These are phyloP conservation scores for Montipora foliosa DNA, from an alignment of 64 coral and sea anemone genomes.

Conservation along the genomic window DNA sequence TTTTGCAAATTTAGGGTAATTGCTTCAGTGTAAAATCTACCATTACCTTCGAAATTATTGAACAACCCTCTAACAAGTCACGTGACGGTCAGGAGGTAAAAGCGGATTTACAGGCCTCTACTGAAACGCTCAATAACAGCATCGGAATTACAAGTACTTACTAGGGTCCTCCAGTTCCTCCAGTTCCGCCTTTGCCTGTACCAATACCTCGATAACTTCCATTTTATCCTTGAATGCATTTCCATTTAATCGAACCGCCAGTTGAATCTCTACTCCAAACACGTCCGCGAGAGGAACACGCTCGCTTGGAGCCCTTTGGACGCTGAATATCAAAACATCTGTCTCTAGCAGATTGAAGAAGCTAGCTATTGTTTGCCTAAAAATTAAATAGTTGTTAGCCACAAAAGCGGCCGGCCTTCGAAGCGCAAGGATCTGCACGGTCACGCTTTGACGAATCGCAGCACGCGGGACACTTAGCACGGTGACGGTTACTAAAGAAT, in stretches of 20 bases:
- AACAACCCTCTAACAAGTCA: too few relatives aligned
- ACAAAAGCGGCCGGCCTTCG: constrained; percentile 75
- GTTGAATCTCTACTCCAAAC: constrained; percentile 60
- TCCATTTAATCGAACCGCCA: constrained; percentile 35
- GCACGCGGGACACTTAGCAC: constrained; percentile 50
- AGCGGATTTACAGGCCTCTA: too few relatives aligned
- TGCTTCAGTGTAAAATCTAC: too few relatives aligned
- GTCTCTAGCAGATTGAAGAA: constrained; percentile 28
- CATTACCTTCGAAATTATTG: too few relatives aligned
- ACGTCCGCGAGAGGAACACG: constrained; percentile 49
- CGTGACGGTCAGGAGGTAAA: too few relatives aligned
- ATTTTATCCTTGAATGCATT: constrained; percentile 1
- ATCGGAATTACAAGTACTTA: neutral
- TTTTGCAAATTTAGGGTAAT: too few relatives aligned
- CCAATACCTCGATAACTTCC: constrained; percentile 33
- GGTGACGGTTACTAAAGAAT: constrained; percentile 58
- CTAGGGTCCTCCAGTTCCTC: constrained; percentile 27
- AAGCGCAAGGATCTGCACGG: constrained; percentile 79
- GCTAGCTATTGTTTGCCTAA: constrained; percentile 18
- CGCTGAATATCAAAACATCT: constrained; percentile 79
- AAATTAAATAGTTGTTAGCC: constrained; percentile 62
- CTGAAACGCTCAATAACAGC: neutral
- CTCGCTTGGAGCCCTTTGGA: constrained; percentile 61
- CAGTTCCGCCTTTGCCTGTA: constrained; percentile 10
- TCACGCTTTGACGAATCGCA: constrained; percentile 82